Evolutionary conservation across 2,888 invertebrate genomes (phyloP).

Genomic region (Drosophila quinaria): DNA sequence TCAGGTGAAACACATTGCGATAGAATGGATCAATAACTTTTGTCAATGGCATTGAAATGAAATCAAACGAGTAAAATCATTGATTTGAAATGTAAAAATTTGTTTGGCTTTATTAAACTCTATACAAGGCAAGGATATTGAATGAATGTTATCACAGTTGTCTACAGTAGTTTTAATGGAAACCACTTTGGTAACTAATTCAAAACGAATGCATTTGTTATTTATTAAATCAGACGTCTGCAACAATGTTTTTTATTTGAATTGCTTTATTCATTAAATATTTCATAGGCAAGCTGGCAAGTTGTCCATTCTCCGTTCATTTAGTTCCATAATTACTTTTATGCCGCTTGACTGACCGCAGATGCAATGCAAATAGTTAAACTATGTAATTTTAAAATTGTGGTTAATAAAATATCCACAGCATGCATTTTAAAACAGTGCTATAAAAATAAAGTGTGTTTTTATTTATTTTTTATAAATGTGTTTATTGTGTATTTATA

Average conservation of each 20-base stretch:
- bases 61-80: background rate
- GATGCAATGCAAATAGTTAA: background rate
- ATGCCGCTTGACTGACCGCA: conserved; percentile 17
- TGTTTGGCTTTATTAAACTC: background rate
- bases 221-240: background rate
- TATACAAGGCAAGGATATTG: background rate
- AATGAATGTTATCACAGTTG: too few species aligned
- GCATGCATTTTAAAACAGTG: conserved; percentile 7
- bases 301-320: background rate
- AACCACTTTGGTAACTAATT: background rate
- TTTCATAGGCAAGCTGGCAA: background rate
- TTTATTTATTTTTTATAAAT: conserved; percentile 13
- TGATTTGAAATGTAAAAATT: background rate
- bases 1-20: conserved; percentile 8
- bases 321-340: background rate
- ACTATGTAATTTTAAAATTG: conserved; percentile 8
- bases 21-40: conserved; percentile 31
- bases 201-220: background rate
- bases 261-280: background rate
- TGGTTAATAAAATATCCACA: conserved; percentile 18
- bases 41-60: background rate
- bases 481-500: conserved; percentile 40
- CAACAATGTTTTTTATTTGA: background rate
- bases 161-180: too few species aligned
- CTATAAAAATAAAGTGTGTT: conserved; percentile 3